Evolutionary conservation across 2,888 invertebrate species (phyloP).

Genomic region (Caenorhabditis sp.): DNA sequence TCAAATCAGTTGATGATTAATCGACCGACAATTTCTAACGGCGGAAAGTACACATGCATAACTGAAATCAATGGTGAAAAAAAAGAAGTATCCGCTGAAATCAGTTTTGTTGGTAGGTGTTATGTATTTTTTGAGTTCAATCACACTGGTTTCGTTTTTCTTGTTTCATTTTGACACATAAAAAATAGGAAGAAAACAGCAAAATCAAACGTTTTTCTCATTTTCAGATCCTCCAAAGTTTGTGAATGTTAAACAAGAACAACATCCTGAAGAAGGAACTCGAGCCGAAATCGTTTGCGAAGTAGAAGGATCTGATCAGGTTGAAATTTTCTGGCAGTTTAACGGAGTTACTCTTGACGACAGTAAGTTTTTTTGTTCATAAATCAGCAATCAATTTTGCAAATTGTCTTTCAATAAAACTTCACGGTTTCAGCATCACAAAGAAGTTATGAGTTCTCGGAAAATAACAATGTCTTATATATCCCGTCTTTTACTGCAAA

Average conservation of each 20-base stretch:
- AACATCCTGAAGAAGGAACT: constrained; percentile 77
- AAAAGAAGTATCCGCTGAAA: constrained; percentile 65
- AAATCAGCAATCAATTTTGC: too few relatives aligned
- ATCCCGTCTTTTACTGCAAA: constrained; percentile 73
- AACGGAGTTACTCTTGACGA: constrained; percentile 72
- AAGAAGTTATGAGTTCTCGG: constrained; percentile 74
- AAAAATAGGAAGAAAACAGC: too few relatives aligned
- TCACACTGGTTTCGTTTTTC: too few relatives aligned
- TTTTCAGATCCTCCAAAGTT: constrained; percentile 75
- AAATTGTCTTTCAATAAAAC: too few relatives aligned
- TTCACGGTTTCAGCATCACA: constrained; percentile 72
- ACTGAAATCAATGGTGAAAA: constrained; percentile 63
- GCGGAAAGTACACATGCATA: constrained; percentile 70
- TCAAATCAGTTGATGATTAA: constrained; percentile 73
- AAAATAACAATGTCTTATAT: constrained; percentile 72
- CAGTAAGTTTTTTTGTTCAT: too few relatives aligned
- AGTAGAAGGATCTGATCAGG: constrained; percentile 65
- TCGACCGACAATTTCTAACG: constrained; percentile 66
- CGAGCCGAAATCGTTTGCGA: constrained; percentile 73
- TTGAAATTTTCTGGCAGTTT: constrained; percentile 77
- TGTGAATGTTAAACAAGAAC: constrained; percentile 66
- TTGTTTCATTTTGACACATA: too few relatives aligned
- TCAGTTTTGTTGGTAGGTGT: constrained; percentile 73
- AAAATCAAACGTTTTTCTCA: background rate
- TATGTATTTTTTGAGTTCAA: too few relatives aligned